These are phyloP conservation scores for Crossoptilon crossoptilon DNA, from an alignment of 2,797 vertebrate genomes.

Conservation along the genomic window DNA sequence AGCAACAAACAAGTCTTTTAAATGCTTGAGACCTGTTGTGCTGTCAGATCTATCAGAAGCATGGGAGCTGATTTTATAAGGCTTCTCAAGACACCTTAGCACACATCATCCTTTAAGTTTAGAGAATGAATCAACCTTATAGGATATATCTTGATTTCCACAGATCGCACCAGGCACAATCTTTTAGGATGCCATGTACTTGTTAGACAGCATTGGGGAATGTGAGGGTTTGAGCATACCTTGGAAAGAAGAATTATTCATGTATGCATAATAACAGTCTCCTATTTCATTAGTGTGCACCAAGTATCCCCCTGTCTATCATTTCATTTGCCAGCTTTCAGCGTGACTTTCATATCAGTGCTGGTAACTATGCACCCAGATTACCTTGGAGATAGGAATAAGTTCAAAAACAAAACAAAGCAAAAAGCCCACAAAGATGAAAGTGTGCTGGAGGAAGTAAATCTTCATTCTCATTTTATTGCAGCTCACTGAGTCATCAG, in stretches of 20 bases:
- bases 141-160: not conserved
- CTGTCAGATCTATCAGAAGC: not conserved
- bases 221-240: not conserved
- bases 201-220: not conserved
- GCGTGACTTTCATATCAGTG: not conserved
- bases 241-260: not conserved
- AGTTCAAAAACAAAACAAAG: not conserved
- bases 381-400: not conserved
- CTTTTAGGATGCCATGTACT: constrained; percentile 8
- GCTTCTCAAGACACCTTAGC: not conserved
- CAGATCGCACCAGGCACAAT: not conserved
- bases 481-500: not conserved
- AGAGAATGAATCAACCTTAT: not conserved
- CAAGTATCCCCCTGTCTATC: not conserved
- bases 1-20: not conserved
- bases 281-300: not conserved
- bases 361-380: not conserved
- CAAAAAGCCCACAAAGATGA: not conserved
- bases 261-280: not conserved
- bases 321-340: not conserved
- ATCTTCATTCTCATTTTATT: not conserved
- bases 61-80: not conserved
- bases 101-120: not conserved
- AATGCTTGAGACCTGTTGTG: not conserved
- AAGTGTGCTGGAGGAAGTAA: not conserved